phyloP scores from a whole-genome alignment of 1,140 invertebrate genomes.

The Heliconius hewitsoni region DNA sequence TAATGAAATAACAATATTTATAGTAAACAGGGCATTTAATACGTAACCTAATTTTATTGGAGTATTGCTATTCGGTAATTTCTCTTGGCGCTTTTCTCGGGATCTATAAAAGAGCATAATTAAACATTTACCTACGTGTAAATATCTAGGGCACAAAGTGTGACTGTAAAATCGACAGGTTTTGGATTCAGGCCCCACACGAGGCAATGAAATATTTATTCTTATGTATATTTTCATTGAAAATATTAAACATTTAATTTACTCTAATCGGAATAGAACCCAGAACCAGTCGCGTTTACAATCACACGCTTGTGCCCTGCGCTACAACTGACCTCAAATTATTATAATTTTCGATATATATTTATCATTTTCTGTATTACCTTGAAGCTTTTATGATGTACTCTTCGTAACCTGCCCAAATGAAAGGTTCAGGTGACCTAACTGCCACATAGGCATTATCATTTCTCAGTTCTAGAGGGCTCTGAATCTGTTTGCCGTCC shows the following conservation, averaged over 20 bases:
- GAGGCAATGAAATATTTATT: too few species aligned
- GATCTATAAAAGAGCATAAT: slow-evolving; percentile 43
- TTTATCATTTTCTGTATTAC: slow-evolving; percentile 37
- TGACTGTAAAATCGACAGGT: too few species aligned
- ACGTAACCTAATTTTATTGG: slow-evolving; percentile 20
- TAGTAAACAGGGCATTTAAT: not conserved
- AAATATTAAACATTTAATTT: too few species aligned
- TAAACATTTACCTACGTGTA: not conserved
- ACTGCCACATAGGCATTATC: slow-evolving; percentile 63
- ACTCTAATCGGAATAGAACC: too few species aligned
- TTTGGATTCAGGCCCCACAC: too few species aligned
- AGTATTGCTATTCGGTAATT: slow-evolving; percentile 26
- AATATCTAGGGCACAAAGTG: too few species aligned
- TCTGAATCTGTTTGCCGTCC: slow-evolving; percentile 52
- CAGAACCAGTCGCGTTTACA: too few species aligned
- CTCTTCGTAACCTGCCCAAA: slow-evolving; percentile 59
- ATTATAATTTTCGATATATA: not conserved
- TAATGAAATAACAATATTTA: not conserved
- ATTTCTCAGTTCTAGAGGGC: slow-evolving; percentile 50
- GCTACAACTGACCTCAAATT: too few species aligned
- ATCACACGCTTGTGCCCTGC: too few species aligned
- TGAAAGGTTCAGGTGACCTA: slow-evolving; percentile 54
- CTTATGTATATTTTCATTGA: too few species aligned
- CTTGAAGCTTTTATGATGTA: slow-evolving; percentile 66
- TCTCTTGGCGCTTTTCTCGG: slow-evolving; percentile 57